These are phyloP conservation scores for Autographa gamma DNA, from an alignment of 2,888 invertebrate species.

Conservation along the genomic window DNA sequence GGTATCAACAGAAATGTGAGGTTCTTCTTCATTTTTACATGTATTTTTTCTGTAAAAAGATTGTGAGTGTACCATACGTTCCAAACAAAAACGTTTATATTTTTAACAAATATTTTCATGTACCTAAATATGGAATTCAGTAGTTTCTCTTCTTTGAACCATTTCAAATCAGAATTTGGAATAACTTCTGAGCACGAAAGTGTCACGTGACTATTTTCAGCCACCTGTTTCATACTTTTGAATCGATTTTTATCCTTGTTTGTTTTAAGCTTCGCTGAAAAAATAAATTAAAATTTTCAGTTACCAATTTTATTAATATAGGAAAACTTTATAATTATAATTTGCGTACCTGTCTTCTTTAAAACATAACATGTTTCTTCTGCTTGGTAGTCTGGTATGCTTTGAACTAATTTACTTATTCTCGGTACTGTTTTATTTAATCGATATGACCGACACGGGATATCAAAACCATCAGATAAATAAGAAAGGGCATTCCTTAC, in stretches of 20 bases:
- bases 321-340: neutral
- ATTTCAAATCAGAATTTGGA: slow-evolving; percentile 83
- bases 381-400: slow-evolving; percentile 85
- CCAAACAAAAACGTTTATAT: neutral
- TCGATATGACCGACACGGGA: slow-evolving; percentile 81
- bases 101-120: neutral
- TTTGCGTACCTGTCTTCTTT: slow-evolving; percentile 28
- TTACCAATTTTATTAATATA: neutral
- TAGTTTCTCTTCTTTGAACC: slow-evolving; percentile 86
- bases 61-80: neutral
- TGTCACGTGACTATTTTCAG: slow-evolving; percentile 87
- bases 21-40: slow-evolving; percentile 72
- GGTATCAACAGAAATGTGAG: slow-evolving; percentile 86
- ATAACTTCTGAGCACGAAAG: slow-evolving; percentile 88
- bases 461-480: slow-evolving; percentile 63
- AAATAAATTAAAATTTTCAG: slow-evolving; percentile 1
- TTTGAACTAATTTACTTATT: slow-evolving; percentile 80
- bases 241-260: slow-evolving; percentile 31
- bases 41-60: slow-evolving; percentile 48
- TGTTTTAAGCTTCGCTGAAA: slow-evolving; percentile 35
- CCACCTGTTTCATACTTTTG: slow-evolving; percentile 73
- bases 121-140: slow-evolving; percentile 75
- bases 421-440: slow-evolving; percentile 79
- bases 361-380: slow-evolving; percentile 58
- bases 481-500: slow-evolving; percentile 14